Conservation (phyloP, 1,140 invertebrate species). For the Drusus annulatus region DNA sequence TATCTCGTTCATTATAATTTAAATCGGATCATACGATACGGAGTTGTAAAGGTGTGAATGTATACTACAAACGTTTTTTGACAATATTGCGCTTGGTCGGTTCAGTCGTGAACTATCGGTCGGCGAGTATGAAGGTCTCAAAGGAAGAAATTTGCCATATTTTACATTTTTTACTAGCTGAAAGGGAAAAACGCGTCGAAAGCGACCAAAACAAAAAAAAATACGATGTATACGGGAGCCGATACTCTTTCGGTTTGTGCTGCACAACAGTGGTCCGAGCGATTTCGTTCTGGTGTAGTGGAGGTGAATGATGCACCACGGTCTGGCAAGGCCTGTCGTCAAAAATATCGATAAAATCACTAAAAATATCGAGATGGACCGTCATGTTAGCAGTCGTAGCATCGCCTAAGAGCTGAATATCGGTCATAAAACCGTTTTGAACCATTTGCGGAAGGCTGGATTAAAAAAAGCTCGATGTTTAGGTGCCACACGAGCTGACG, state of each 20-base stretch:
- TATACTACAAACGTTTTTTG: background rate
- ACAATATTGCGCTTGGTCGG: conserved; percentile 55
- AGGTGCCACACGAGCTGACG: conserved; percentile 23
- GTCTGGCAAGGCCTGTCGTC: no score
- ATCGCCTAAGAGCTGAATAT: conserved; percentile 20
- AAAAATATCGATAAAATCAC: no score
- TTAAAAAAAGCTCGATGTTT: conserved; percentile 14
- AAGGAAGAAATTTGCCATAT: conserved; percentile 24
- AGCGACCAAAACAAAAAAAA: no score
- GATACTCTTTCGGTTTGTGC: conserved; percentile 24
- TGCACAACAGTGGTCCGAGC: conserved; percentile 19
- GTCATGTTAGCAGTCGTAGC: conserved; percentile 19
- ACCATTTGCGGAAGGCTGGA: conserved; percentile 17
- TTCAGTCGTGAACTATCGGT: conserved; percentile 41
- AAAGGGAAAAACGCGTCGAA: conserved; percentile 28
- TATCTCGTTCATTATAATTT: no score
- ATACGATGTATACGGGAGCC: no score
- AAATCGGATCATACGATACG: no score
- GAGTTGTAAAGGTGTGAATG: no score
- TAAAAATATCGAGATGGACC: background rate
- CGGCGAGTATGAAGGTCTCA: conserved; percentile 6
- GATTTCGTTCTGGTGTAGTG: conserved; percentile 20
- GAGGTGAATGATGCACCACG: conserved; percentile 19
- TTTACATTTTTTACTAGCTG: conserved; percentile 24
- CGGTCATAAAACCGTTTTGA: conserved; percentile 11